These are phyloP conservation scores for Dendrolimus punctatus DNA, from an alignment of 1,140 invertebrate genomes.

Conservation along the genomic window DNA sequence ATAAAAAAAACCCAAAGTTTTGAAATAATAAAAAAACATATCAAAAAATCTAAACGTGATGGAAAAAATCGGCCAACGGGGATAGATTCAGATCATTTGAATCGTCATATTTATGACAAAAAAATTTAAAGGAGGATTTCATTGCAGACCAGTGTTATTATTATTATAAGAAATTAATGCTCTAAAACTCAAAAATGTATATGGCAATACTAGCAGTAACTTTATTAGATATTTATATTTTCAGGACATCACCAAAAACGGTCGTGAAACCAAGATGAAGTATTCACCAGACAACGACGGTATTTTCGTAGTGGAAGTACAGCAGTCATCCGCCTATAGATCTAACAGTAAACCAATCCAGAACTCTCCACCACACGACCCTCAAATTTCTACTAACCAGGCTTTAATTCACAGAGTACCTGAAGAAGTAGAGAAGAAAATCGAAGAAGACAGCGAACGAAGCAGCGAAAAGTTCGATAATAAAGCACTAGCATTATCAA, in stretches of 20 bases:
- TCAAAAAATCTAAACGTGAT: too few relatives aligned
- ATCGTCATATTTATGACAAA: too few relatives aligned
- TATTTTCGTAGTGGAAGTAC: conserved; percentile 85
- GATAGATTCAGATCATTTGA: too few relatives aligned
- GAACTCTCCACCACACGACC: conserved; percentile 47
- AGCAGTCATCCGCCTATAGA: conserved; percentile 67
- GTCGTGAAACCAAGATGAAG: conserved; percentile 79
- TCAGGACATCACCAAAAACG: conserved; percentile 78
- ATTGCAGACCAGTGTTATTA: too few relatives aligned
- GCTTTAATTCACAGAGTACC: conserved; percentile 73
- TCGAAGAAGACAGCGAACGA: conserved; percentile 66
- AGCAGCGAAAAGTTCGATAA: conserved; percentile 46
- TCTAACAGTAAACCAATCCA: conserved; percentile 37
- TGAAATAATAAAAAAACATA: too few relatives aligned
- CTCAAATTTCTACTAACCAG: conserved; percentile 70
- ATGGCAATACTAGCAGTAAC: too few relatives aligned
- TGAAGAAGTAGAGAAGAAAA: conserved; percentile 56
- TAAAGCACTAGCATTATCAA: conserved; percentile 65
- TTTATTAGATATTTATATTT: conserved; percentile 22
- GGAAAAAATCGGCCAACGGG: too few relatives aligned
- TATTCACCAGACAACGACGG: conserved; percentile 80
- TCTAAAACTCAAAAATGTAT: too few relatives aligned
- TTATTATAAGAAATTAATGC: too few relatives aligned
- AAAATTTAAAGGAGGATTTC: too few relatives aligned
- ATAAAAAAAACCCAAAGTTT: too few relatives aligned